Percentiles rank a stretch among this genome's conserved stretches.
These are phyloP conservation scores for Mobula hypostoma DNA, from an alignment of 2,113 vertebrate genomes.

Conservation along the genomic window DNA sequence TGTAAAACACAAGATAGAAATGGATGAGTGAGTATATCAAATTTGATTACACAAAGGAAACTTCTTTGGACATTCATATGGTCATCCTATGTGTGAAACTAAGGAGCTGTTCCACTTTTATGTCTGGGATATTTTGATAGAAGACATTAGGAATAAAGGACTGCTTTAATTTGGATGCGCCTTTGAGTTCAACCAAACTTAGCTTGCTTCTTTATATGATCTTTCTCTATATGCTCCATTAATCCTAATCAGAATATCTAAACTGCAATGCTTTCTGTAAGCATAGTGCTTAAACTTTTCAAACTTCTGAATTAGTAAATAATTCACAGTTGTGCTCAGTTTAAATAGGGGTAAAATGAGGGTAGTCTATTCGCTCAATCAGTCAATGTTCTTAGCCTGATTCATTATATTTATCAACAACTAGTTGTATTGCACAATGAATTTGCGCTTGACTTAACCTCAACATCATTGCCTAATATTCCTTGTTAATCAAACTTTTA, in stretches of 20 bases:
- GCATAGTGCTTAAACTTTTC: neutral
- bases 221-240: neutral
- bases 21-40: neutral
- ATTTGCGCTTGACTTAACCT: neutral
- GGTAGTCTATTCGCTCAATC: neutral
- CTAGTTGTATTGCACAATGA: neutral
- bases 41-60: neutral
- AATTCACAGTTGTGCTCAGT: neutral
- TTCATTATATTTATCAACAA: neutral
- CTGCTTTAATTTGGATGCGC: neutral
- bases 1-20: neutral
- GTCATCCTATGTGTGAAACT: neutral
- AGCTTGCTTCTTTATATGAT: neutral
- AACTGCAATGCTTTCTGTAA: neutral
- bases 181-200: too few species aligned
- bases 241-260: too few species aligned
- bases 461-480: neutral
- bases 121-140: neutral
- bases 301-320: neutral
- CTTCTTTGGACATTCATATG: neutral
- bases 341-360: neutral
- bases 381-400: neutral
- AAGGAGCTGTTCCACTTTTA: neutral
- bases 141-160: neutral
- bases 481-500: neutral